Evolutionary conservation across 2,113 vertebrate genomes (phyloP).

Genomic region (Chaetops frenatus): DNA sequence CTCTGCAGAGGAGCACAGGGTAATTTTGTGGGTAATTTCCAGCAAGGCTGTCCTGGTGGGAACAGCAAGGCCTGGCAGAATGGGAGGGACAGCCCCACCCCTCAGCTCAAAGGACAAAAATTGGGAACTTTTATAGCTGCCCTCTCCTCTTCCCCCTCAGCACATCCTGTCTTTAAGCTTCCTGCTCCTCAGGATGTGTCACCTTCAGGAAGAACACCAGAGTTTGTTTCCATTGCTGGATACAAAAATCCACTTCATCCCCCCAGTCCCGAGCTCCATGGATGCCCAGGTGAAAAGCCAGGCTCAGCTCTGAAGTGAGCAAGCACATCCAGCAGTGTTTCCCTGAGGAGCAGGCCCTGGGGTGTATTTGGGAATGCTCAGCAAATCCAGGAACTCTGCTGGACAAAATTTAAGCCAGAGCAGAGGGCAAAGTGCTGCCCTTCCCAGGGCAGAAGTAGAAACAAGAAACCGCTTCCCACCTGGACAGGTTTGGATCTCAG

Average conservation of each 20-base stretch:
- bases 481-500: rapidly evolving
- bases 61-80: too few relatives aligned
- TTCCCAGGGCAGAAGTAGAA: background rate
- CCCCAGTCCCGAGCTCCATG: background rate
- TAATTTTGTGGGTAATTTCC: too few relatives aligned
- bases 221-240: background rate
- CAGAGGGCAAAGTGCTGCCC: background rate
- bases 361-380: background rate
- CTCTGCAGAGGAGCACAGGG: too few relatives aligned
- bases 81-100: too few relatives aligned
- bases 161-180: background rate
- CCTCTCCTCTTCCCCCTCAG: background rate
- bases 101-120: background rate
- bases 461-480: background rate
- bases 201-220: background rate
- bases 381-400: background rate
- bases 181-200: background rate
- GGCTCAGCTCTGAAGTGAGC: background rate
- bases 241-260: background rate
- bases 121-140: background rate
- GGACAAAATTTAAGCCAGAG: background rate
- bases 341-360: background rate
- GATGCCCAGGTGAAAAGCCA: background rate
- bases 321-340: background rate
- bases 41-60: too few relatives aligned